Conservation (phyloP, 2,888 invertebrate species). For the Oligia fasciuncula region DNA sequence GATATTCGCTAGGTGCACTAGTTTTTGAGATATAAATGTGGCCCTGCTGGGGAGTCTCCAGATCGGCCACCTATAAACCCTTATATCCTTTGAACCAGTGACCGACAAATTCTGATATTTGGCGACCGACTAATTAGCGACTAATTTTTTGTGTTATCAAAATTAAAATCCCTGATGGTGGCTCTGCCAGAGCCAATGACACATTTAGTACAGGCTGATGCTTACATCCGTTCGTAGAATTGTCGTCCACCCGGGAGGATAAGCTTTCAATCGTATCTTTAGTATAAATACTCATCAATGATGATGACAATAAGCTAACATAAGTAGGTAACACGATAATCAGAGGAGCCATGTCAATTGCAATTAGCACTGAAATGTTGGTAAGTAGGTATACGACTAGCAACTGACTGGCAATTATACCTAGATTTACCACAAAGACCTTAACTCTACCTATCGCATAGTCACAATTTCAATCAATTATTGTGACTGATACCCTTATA, state of each 20-base stretch:
- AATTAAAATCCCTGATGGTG: too few species aligned
- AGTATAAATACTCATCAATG: neutral
- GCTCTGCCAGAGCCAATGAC: too few species aligned
- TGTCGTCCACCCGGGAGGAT: neutral
- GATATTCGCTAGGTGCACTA: too few species aligned
- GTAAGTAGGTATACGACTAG: neutral
- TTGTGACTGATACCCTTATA: slow-evolving; percentile 48
- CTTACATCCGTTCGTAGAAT: neutral
- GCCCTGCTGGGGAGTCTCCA: too few species aligned
- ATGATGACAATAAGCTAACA: neutral
- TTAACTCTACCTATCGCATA: neutral
- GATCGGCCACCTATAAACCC: too few species aligned
- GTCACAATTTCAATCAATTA: slow-evolving; percentile 24
- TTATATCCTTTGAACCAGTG: too few species aligned
- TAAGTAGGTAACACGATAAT: neutral
- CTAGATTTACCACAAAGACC: neutral
- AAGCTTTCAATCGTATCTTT: neutral
- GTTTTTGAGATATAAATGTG: too few species aligned
- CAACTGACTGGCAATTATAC: slow-evolving; percentile 5
- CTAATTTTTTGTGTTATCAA: too few species aligned
- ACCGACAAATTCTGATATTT: too few species aligned
- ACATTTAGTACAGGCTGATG: neutral
- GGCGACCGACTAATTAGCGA: too few species aligned
- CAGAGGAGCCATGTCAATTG: neutral
- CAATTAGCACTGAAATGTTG: neutral